Base-by-base conservation (phyloP, 2,888 invertebrate species). In the Melieria crassipennis region DNA sequence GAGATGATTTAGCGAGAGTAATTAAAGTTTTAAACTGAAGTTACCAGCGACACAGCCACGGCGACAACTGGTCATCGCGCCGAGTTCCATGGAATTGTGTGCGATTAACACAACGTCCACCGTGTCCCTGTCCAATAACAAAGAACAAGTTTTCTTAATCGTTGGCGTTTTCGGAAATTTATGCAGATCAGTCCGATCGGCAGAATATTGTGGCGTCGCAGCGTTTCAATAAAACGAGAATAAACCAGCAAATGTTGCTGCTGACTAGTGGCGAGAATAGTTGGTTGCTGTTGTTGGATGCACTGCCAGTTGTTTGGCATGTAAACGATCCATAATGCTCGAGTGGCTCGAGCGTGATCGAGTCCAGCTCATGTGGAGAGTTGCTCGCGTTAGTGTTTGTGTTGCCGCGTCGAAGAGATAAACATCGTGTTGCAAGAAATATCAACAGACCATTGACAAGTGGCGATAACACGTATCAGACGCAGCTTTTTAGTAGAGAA, bases 1-100 rank as follows among this genome's bases (percentile, higher is more conserved):
- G 75, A 78, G 79, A 84, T 84, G 83, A 84, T 84, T 84, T 85
- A 84, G 81, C 80, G 79, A 76, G 77, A 79, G 80, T 83, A 83
- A 84, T 83, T 84, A 84, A 83, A 83, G 80, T 78, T 80, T 79
- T 79, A 80, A 80, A 79, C 71, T 71, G 62, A 69, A 69, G 13
- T 62, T 69, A 62, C 7, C 55, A 45, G 55, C 10, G 11, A 61
- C 30, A 46, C 48, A 30, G 30, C 30, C 30, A 30, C 30, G 30
- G 30, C 30, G 30, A 30, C 30, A 48, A 42, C 50, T 62, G 45
- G 13, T 55, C 16, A 30, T 6, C 56, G 7, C 46, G 16, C 78
- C 73, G 76, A 80, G 76, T 81, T 81, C 83, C 78, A 81, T 74
- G 76, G 72, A 71, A 73, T 47, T 60, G 70, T 73, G 67, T 63